Base-by-base conservation (phyloP, 2,888 invertebrate species). In the Temnothorax ravouxi region DNA sequence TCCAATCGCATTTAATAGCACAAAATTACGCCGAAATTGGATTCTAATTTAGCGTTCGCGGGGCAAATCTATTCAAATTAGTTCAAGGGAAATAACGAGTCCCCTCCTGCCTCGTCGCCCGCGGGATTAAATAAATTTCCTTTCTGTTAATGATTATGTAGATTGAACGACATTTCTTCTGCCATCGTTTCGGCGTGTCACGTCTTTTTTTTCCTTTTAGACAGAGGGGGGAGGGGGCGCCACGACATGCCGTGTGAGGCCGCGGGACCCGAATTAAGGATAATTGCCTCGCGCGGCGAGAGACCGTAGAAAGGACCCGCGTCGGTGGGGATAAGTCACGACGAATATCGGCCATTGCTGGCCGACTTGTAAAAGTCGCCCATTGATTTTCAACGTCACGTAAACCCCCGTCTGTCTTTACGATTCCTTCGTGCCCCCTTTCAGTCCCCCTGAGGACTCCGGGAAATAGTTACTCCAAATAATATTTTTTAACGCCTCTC, bases 91-190 rank as follows among this genome's bases (percentile, higher is more conserved):
- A 92, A 92, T 92, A 93, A 93, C 92, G 92, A 93, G 91, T 18
- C 18, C 6, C 41, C 15, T 8, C 29, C 18, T 11, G 9, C 3
- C 18, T 2, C 88, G 88, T 89, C 86, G 88, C 89, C 91, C 88
- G 90, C 86, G 91, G 93, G 93, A 92, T 93, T 92, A 93, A 93
- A 94, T 94, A 94, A 94, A 94, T 94, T 94, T 93, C 92, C 93
- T 93, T 93, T 94, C 93, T 94, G 93, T 93, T 94, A 93, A 94
- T 94, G 91, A 94, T 94, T 94, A 94, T 93, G 94, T 92, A 94
- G 94, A 94, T 94, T 93, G 93, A 92, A 93, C 93, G 93, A 94
- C 93, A 93, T 94, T 91, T 92, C 92, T 92, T 89, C 89, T 88
- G 89, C 25, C 64, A 56, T 83, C 64, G 66, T 81, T 38, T 66